Base-by-base conservation (phyloP, 30 jellyfish, hydroid and myxozoan species). In the Pseudorhiza aurosa region DNA sequence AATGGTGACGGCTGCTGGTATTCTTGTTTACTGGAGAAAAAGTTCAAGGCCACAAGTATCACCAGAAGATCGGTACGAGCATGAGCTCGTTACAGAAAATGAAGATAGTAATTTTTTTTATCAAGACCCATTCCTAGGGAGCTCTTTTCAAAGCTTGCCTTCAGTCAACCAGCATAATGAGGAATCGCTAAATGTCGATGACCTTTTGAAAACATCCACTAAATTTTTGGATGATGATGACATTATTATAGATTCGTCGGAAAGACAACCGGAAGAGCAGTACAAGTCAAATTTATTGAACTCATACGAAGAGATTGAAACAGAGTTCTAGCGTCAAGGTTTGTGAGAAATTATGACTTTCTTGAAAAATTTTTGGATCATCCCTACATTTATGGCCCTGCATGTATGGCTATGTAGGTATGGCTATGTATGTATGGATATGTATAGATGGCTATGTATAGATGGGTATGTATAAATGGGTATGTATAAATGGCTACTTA, bases 271-370 rank as follows among this genome's bases (percentile, higher is more conserved):
- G 15, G 1, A 1, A 10, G 77, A 64, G 68, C 12, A 17, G 11
- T 29, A 43, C 43, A 26, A 51, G 21, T 24, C 58, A 12, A 59
- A 50, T 42, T 35, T 77, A 29, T 22, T 77, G 10, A 56, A 56
- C 0, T 14, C 81, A 0, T 77, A 77, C 47, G 89, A 77, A 62
- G 81, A 77, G 53, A 25, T 37, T 22, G 89, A 77, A 33, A 77
- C 89, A 45, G 82, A 60, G 21, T 77, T 77, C 68, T 77, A 77
- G 51, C 2, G 37, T 53, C 35, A 21, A 53, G 67, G 67, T 53
- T 18, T 15, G 50, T 12, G 12, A 7, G 12, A 39, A 5, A 39
- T 39, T 5, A 39, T 5, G 50, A 39, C 50, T 5, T 5, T 5
- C 50, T 39, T 5, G 50, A 39, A n/a, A n/a, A n/a, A n/a, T n/a